phyloP scores from a whole-genome alignment of 1,140 invertebrate species.

The Cyrtorhinus lividipennis region DNA sequence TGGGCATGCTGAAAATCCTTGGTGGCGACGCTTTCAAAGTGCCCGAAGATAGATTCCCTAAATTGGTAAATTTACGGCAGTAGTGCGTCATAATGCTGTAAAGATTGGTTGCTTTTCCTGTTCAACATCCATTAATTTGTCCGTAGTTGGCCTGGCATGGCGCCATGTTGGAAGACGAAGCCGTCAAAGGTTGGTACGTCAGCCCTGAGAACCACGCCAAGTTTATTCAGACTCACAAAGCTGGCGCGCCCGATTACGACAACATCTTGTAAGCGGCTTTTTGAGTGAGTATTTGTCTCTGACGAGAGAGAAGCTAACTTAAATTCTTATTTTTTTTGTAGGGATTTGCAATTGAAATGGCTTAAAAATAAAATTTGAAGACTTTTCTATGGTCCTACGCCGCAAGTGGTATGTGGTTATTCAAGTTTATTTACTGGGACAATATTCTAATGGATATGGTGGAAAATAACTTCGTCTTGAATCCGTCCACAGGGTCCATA shows the following conservation, averaged over 20 bases:
- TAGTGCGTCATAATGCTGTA: neutral
- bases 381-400: no score
- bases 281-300: no score
- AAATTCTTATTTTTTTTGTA: no score
- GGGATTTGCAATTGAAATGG: no score
- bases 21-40: slow-evolving; percentile 39
- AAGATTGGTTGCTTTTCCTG: neutral
- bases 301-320: no score
- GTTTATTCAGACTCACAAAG: slow-evolving; percentile 46
- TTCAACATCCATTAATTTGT: slow-evolving; percentile 21
- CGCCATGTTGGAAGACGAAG: slow-evolving; percentile 51
- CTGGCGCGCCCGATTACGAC: slow-evolving; percentile 53
- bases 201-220: slow-evolving; percentile 52
- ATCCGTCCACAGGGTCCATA: no score
- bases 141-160: slow-evolving; percentile 48
- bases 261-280: slow-evolving; percentile 3
- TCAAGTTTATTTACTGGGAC: no score
- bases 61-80: slow-evolving; percentile 31
- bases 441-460: no score
- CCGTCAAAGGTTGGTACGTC: slow-evolving; percentile 48
- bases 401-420: no score
- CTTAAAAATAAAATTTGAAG: no score
- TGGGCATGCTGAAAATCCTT: slow-evolving; percentile 38
- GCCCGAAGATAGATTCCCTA: slow-evolving; percentile 32
- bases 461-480: no score